Conservation (phyloP, 2,113 vertebrate species). For the Colistium nudipinnis region DNA sequence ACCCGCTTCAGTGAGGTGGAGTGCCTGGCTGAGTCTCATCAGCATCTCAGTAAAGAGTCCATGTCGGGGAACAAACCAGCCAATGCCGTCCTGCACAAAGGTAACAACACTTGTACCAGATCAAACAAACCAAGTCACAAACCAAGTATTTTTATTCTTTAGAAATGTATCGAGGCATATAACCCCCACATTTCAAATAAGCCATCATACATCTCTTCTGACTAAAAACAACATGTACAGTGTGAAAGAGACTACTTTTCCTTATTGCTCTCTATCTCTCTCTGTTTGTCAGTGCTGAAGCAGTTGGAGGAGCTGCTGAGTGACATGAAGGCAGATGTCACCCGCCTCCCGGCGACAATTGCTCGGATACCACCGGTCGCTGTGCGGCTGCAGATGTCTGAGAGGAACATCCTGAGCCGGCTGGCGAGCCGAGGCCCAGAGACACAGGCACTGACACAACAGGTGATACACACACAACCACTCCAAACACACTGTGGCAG, state of each 20-base stretch:
- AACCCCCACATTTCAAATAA: no score
- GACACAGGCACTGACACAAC: constrained; percentile 88
- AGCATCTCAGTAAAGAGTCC: constrained; percentile 97
- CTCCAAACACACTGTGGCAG: no score
- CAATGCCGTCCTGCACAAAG: constrained; percentile 98
- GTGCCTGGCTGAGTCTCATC: constrained; percentile 96
- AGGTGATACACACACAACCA: constrained; percentile 72
- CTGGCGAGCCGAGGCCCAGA: constrained; percentile 94
- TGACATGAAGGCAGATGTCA: constrained; percentile 99
- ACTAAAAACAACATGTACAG: no score
- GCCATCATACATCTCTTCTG: no score
- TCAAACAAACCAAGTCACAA: no score
- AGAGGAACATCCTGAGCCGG: constrained; percentile 96
- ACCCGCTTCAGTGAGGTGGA: constrained; percentile 97
- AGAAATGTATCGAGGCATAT: no score
- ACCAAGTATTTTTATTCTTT: neutral
- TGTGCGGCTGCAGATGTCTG: constrained; percentile 95
- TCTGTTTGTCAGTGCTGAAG: constrained; percentile 87
- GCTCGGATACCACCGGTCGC: constrained; percentile 96
- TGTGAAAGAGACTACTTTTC: no score
- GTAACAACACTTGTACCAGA: constrained; percentile 42
- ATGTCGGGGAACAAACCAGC: constrained; percentile 98
- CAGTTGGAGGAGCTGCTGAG: constrained; percentile 97
- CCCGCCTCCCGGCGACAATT: constrained; percentile 94
- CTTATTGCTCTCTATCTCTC: neutral